Base-by-base conservation (phyloP, 23 tunicate species). In the Halocynthia roretzi region DNA sequence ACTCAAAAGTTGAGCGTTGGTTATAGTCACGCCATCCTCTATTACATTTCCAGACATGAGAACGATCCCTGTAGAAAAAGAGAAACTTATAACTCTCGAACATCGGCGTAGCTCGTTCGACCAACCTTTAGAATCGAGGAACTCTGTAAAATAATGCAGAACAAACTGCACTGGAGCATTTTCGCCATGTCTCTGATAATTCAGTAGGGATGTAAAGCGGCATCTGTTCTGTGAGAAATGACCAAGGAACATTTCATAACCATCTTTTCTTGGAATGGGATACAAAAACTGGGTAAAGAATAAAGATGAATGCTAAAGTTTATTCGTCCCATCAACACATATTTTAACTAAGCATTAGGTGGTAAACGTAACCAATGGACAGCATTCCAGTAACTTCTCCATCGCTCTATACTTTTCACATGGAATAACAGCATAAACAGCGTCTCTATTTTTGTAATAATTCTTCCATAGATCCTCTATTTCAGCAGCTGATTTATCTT, bases 211-310 rank as follows among this genome's bases (percentile, higher is more conserved):
- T 6, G 97, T 85, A 64, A 91, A 91, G 52, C 85, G 97, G 57
- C 89, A 85, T 31, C 77, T 82, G 56, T 81, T 68, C 8, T 77
- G 71, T 11, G 76, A 20, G 71, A 81, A 81, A 65, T 91, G 97
- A 1, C 97, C 97, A 56, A 91, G 78, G 69, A 91, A 91, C 90
- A 91, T 91, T 67, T 91, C 97, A 49, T 71, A 91, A 7, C 97
- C 91, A 77, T 91, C 91, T 67, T 91, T 72, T 22, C 97, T 74
- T n/a, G 97, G 91, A 8, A 91, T 62, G 6, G 97, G 97, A 52
- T 85, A 91, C 10, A 85, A 78, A 76, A 91, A 91, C 97, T 88
- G 70, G 22, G 78, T 58, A 44, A 50, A 12, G 20, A 10, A 48
- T 11, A 71, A 40, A 48, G 10, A 12, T 11, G 23, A 4, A 31